Base-by-base conservation (phyloP, 2,113 vertebrate species). In the Chloebia gouldiae region DNA sequence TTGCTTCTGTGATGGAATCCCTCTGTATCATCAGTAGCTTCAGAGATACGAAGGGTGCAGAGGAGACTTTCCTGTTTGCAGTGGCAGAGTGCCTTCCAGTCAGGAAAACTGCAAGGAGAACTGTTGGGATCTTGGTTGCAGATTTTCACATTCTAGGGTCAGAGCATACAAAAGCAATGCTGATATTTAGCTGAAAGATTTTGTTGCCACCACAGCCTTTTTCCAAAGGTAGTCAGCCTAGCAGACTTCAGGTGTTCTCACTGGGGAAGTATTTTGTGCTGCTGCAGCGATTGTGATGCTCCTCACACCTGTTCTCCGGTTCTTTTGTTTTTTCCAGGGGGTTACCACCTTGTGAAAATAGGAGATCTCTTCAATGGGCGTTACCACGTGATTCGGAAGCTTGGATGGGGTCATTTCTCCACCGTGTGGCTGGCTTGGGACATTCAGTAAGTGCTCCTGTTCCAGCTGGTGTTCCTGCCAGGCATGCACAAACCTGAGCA, bases 371-470 rank as follows among this genome's bases (percentile, higher is more conserved):
- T 99, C 82, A 99, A 98, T 44, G 98, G 98, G 5, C 97, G 99
- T 63, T 99, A 99, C 92, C 99, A 99, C 23, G 99, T 99, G 68
- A 99, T 99, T 96, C 98, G 99, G 61, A 99, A 99, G 82, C 98
- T 99, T 83, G 99, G 99, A 94, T 99, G 99, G 99, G 99, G 99
- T 42, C 99, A 99, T 96, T 99, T 99, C 97, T 99, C 99, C 90
- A 99, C 99, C 9, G 99, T 99, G 90, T 99, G 99, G 99, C 96
- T 99, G 83, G 99, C 99, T n/a, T 99, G 99, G 99, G 99, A 99
- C 95, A 98, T 99, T 95, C 99, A 99, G 99, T 99, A 97, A 98
- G 99, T 97, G 76, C 12, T 90, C 37, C 13, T 82, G 14, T 44
- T 85, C 22, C 57, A 50, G 31, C 31, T 69, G 4, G 9, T 39